Evolutionary conservation across 1,140 invertebrate species (phyloP), one percentile per base, ranked within the genome.

Genomic region (Drepana arcuata): DNA sequence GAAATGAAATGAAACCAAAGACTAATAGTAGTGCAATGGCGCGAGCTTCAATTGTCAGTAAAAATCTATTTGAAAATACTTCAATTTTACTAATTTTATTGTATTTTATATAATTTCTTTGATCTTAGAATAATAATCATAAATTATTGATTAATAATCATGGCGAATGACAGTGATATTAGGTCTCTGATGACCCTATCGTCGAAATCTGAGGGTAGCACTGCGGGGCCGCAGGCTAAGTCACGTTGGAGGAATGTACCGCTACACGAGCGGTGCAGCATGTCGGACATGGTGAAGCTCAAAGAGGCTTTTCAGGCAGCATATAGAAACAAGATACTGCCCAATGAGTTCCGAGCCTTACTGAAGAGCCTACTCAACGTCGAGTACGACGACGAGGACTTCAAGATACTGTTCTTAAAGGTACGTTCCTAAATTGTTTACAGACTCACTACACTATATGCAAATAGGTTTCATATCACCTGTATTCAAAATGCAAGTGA

Each of bases 371-470:
- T 78, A 14, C 48, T 82, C 0, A 75, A 70, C 33, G 62, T 81
- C 5, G 74, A 81, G 37, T 82, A 79, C 30, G 74, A 81, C 29
- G 78, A 82, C 11, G 74, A 81, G 9, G 75, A 84, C 15, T 81
- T 62, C 32, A 79, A 82, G 21, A 74, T 81, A 43, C 47, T 82
- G 11, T 84, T 82, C 48, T 45, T 83, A 39, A 83, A 82, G 66
- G 80, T 81, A 41, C 28, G 15, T 47, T 31, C 11, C 14, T 12
- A 21, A 21, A n/a, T n/a, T n/a, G n/a, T n/a, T n/a, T n/a, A n/a
- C n/a, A n/a, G n/a, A n/a, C n/a, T n/a, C n/a, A n/a, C n/a, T n/a
- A n/a, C n/a, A n/a, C n/a, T n/a, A n/a, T n/a, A n/a, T n/a, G n/a
- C n/a, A n/a, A n/a, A n/a, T n/a, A n/a, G n/a, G n/a, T n/a, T n/a